Evolutionary conservation across 2,888 invertebrate species (phyloP), one percentile per base, ranked within the genome.

Genomic region (Metacarcinus magister): DNA sequence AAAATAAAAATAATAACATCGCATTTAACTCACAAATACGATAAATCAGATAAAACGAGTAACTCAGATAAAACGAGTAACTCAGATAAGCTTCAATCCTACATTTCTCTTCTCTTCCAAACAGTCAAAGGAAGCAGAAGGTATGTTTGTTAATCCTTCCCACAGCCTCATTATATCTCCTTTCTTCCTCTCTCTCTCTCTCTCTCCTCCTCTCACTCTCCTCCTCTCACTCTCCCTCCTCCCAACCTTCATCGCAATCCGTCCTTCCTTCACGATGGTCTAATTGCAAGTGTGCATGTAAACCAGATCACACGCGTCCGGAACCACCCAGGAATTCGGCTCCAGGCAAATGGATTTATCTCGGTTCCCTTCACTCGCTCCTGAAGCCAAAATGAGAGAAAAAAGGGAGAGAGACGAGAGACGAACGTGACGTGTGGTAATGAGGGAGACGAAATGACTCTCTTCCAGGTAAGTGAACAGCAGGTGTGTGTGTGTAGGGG

Each of bases 301-400:
- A 82, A 82, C 82, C 82, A 32, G 82, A 82, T 82, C 82, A 82
- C 82, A 82, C 82, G 13, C 82, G 28, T 32, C 19, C 82, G 82
- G 82, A 82, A 8, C 82, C 28, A 13, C 28, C 4, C 82, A 5
- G 5, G 82, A 82, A 82, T 82, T 82, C 82, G 4, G 28, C 32
- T 82, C 28, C 28, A 82, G 82, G 28, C 82, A 82, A 82, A 82
- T 28, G 82, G 82, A 32, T 82, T 82, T 28, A 82, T 32, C 32
- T 28, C 28, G 28, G 28, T 82, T 28, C 28, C 82, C 32, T 32
- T 82, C 82, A 28, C 82, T 32, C 82, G 28, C 32, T 82, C 32
- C 28, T 82, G 82, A 82, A 82, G 82, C 82, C 82, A 82, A 13
- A 82, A 28, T 82, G 28, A 82, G 82, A 4, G 32, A 82, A 10